phyloP scores from a whole-genome alignment of 1,140 invertebrate genomes.

The Drosophila santomea region DNA sequence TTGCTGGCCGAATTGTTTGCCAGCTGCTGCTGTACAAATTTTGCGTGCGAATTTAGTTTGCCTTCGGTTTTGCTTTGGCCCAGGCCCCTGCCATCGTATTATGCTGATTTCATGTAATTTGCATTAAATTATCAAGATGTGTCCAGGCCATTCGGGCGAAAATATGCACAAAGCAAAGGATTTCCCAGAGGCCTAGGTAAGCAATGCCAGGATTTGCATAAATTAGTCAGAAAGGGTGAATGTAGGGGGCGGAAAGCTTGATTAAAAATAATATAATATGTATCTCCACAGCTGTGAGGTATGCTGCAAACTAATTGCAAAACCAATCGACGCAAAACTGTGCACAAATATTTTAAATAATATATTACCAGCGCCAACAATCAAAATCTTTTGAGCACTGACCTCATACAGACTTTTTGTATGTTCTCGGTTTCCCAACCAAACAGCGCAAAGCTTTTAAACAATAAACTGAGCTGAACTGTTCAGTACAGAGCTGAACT shows the following conservation, averaged over 20 bases:
- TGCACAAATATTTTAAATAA: slow-evolving; percentile 24
- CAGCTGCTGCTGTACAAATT: slow-evolving; percentile 60
- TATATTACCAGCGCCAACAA: slow-evolving; percentile 40
- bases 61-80: slow-evolving; percentile 38
- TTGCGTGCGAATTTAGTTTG: slow-evolving; percentile 56
- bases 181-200: slow-evolving; percentile 36
- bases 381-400: slow-evolving; percentile 43
- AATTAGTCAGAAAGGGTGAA: slow-evolving; percentile 4
- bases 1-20: slow-evolving; percentile 49
- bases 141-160: slow-evolving; percentile 53
- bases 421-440: slow-evolving; percentile 1
- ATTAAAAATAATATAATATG: slow-evolving; percentile 31
- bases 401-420: slow-evolving; percentile 22
- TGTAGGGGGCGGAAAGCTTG: slow-evolving; percentile 1
- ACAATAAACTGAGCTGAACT: slow-evolving; percentile 50
- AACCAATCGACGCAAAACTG: slow-evolving; percentile 35
- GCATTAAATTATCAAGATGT: slow-evolving; percentile 77
- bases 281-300: background rate
- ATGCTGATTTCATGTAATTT: slow-evolving; percentile 77
- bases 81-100: slow-evolving; percentile 45
- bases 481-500: slow-evolving; percentile 8
- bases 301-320: slow-evolving; percentile 34
- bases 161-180: slow-evolving; percentile 49
- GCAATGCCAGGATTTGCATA: slow-evolving; percentile 31
- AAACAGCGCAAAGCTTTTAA: slow-evolving; percentile 51